phyloP scores from a whole-genome alignment of 2,888 invertebrate species.

The Nebria brevicollis region DNA sequence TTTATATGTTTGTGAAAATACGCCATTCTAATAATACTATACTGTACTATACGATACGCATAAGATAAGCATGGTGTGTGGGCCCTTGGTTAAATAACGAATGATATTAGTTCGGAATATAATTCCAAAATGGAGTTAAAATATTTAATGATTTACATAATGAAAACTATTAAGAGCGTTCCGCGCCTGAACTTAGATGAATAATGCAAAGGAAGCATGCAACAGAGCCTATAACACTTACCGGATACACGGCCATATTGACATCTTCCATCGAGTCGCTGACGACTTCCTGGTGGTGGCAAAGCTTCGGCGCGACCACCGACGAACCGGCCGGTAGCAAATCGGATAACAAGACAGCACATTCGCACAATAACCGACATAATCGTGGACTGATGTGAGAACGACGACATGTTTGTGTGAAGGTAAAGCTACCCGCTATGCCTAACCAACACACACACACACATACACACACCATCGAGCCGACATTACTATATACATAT shows the following conservation, averaged over 20 bases:
- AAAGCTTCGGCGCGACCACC: slow-evolving; percentile 3
- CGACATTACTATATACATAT: not conserved
- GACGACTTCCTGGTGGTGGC: slow-evolving; percentile 19
- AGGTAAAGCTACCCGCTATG: slow-evolving; percentile 15
- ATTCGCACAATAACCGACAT: slow-evolving; percentile 44
- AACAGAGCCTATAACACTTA: not conserved
- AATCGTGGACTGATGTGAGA: slow-evolving; percentile 33
- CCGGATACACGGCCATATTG: slow-evolving; percentile 8
- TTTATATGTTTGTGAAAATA: no score
- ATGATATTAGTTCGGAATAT: no score
- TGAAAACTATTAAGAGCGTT: no score
- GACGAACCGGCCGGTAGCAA: not conserved
- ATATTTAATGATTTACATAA: no score
- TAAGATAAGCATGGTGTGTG: no score
- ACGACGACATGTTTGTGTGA: slow-evolving; percentile 7
- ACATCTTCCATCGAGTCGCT: slow-evolving; percentile 4
- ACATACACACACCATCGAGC: not conserved
- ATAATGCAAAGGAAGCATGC: not conserved
- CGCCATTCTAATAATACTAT: no score
- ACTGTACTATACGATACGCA: no score
- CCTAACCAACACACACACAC: slow-evolving; percentile 21
- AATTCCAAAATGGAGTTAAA: no score
- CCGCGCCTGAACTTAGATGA: not conserved
- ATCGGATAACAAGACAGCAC: slow-evolving; percentile 17
- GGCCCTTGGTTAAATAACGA: no score